A percentile compares a stretch with the other conserved stretches of the same genome.
Conservation (phyloP, 2,113 vertebrate genomes). For the Paedocypris sp. region DNA sequence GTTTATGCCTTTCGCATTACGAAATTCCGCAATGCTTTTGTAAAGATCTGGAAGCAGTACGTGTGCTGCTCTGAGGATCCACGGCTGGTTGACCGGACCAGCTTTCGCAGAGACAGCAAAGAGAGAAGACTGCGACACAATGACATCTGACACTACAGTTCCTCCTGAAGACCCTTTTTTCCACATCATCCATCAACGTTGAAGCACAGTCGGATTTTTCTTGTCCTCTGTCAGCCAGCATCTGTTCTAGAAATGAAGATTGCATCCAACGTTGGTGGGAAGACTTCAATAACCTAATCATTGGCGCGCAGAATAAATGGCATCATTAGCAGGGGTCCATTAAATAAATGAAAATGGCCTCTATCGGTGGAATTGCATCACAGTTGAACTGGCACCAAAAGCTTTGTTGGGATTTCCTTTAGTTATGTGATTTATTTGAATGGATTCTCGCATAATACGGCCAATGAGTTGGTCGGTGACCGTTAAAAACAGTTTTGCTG, state of each 20-base stretch:
- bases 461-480: no score
- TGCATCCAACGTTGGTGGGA: not conserved
- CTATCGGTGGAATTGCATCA: not conserved
- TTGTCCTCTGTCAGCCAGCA: not conserved
- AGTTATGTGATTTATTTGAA: not conserved
- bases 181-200: not conserved
- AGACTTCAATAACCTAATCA: not conserved
- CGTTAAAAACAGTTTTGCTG: no score
- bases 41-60: constrained; percentile 85
- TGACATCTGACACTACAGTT: constrained; percentile 36
- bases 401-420: not conserved
- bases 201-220: not conserved
- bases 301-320: not conserved
- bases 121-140: constrained; percentile 40
- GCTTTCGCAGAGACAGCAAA: constrained; percentile 40
- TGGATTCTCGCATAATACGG: not conserved
- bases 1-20: constrained; percentile 91
- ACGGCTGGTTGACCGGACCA: constrained; percentile 41
- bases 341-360: constrained; percentile 4
- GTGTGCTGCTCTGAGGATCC: constrained; percentile 65
- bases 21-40: constrained; percentile 83
- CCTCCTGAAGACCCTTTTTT: not conserved
- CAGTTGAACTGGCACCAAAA: not conserved
- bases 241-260: not conserved
- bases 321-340: not conserved